These are phyloP conservation scores for Pandion haliaetus DNA, from an alignment of 2,113 vertebrate species.

Conservation along the genomic window DNA sequence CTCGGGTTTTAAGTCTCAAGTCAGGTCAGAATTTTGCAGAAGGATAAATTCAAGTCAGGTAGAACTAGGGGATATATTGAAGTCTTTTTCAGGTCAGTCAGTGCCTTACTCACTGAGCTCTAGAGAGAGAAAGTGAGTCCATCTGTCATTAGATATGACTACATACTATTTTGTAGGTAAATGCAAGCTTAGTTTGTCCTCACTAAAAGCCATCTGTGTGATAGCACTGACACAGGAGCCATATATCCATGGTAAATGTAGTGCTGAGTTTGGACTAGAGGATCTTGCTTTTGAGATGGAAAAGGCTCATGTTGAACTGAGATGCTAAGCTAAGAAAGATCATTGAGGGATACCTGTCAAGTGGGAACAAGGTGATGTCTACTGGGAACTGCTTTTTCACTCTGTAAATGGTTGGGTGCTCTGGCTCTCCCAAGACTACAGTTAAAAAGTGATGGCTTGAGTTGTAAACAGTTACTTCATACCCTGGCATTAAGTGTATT, in stretches of 20 bases:
- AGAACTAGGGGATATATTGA: neutral
- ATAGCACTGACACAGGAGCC: neutral
- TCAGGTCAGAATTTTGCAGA: neutral
- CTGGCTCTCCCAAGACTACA: neutral
- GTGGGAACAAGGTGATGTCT: neutral
- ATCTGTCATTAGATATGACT: neutral
- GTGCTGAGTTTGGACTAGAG: neutral
- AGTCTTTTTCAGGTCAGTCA: neutral
- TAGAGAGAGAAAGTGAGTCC: neutral
- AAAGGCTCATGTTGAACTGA: neutral
- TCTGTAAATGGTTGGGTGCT: neutral
- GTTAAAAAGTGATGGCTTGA: neutral
- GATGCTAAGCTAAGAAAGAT: neutral
- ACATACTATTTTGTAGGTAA: neutral
- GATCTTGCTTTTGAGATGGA: neutral
- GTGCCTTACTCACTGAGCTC: neutral
- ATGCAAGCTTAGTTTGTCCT: neutral
- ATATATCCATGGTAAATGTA: neutral
- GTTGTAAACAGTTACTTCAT: neutral
- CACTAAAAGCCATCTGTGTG: neutral
- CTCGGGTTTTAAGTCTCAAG: neutral
- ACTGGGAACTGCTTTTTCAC: fast-evolving
- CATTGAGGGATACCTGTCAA: neutral
- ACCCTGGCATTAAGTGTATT: neutral
- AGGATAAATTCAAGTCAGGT: neutral